Evolutionary conservation across 2,888 invertebrate species (phyloP), one percentile per base, ranked within the genome.

Genomic region (Epicampocera succincta): DNA sequence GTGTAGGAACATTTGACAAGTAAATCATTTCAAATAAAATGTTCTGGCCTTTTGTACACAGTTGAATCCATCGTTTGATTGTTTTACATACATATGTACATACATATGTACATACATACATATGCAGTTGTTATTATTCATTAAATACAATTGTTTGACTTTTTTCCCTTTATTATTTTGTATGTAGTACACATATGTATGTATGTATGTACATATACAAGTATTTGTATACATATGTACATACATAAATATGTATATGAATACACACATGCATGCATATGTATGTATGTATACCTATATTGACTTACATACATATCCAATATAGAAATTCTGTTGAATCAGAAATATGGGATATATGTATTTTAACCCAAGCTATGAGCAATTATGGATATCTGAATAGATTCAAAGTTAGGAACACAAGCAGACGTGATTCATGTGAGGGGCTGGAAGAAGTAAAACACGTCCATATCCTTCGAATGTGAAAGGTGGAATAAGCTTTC

Each of bases 1-100:
- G 78, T 78, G 81, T 73, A 63, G 58, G 71, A 61, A 50, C 63
- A 61, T 66, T 56, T 63, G 61, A 50, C 15, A 65, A 33, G n/a
- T 12, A 21, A 60, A 25, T 73, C 56, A 42, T 17, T 46, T 46
- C 8, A 52, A 33, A 9, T 33, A 33, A 33, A 33, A 9, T 33
- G 42, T 29, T 61, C 17, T 38, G 15, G 40, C 42, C 44, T 50
- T 65, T 58, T 48, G 56, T 66, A n/a, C n/a, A n/a, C n/a, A 54
- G 71, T 65, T 71, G 71, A 69, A 58, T 52, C 71, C 21, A 63
- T 44, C 19, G 12, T 17, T 56, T 33, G 15, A 40, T 48, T 50
- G 1, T 72, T 68, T 29, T 48, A n/a, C n/a, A n/a, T n/a, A n/a
- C n/a, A n/a, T n/a, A n/a, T n/a, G n/a, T n/a, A n/a, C n/a, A n/a